Percentiles rank a stretch among this genome's conserved stretches.
phyloP scores from a whole-genome alignment of 2,888 invertebrate species.

The Lepidocyrtinus sp. region DNA sequence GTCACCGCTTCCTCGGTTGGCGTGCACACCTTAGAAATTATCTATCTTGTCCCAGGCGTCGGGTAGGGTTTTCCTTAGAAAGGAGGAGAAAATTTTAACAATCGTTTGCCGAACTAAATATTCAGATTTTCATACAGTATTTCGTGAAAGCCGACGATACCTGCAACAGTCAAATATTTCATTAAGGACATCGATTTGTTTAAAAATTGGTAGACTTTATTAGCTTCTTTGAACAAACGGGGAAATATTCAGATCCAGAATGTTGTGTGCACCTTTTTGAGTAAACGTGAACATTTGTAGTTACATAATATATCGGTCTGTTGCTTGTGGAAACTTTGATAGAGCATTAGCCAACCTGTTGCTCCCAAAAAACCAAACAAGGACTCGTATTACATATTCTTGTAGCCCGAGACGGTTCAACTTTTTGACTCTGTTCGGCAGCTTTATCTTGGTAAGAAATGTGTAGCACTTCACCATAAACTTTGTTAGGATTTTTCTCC shows the following conservation, averaged over 20 bases:
- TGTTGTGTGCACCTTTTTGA: not conserved
- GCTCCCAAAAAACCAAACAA: conserved; percentile 30
- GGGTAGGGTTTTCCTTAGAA: not conserved
- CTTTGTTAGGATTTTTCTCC: not conserved
- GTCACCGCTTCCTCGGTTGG: not conserved
- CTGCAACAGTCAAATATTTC: too few relatives aligned
- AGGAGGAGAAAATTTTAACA: not conserved
- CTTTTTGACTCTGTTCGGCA: conserved; percentile 46
- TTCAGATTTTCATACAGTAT: not conserved
- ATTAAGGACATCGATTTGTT: too few relatives aligned
- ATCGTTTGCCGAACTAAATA: not conserved
- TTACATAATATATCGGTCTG: not conserved
- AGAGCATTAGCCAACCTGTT: conserved; percentile 41
- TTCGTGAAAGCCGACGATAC: too few relatives aligned
- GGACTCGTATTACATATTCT: conserved; percentile 37
- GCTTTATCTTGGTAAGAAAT: conserved; percentile 14
- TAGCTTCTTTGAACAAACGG: not conserved
- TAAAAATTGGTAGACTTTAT: conserved; percentile 6
- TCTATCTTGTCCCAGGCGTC: not conserved
- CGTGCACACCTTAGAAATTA: not conserved
- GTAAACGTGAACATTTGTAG: not conserved
- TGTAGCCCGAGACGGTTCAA: conserved; percentile 62
- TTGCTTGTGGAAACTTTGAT: not conserved
- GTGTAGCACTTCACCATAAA: conserved; percentile 3
- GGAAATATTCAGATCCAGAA: not conserved